These are phyloP conservation scores for Nephrotoma guestfalica DNA, from an alignment of 2,888 invertebrate species.

Conservation along the genomic window DNA sequence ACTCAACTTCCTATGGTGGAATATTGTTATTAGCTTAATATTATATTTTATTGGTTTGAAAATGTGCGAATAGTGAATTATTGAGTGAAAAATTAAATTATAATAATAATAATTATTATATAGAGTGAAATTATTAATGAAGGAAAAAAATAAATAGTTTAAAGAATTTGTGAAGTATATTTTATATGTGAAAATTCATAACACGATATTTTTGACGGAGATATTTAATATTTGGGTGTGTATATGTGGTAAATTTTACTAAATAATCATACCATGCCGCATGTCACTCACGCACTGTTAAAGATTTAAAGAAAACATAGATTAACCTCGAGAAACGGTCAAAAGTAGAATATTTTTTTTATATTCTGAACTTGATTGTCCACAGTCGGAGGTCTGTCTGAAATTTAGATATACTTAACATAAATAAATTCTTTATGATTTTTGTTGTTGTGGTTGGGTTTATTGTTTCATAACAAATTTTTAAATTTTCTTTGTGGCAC, in stretches of 20 bases:
- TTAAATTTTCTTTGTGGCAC: background rate
- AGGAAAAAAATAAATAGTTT: background rate
- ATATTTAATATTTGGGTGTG: background rate
- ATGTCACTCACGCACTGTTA: background rate
- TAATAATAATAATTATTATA: background rate
- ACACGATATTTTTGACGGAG: background rate
- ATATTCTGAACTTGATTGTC: background rate
- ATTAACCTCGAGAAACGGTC: background rate
- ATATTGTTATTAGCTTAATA: background rate
- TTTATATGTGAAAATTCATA: background rate
- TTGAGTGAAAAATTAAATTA: background rate
- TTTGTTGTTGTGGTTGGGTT: background rate
- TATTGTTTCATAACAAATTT: background rate
- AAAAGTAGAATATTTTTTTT: background rate
- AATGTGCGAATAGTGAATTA: background rate
- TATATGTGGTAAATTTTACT: background rate
- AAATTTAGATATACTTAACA: background rate
- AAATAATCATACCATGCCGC: background rate
- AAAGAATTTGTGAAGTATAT: background rate
- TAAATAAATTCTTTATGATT: background rate
- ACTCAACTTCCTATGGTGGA: background rate
- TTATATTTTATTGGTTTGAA: background rate
- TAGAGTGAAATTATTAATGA: background rate
- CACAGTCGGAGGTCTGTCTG: background rate
- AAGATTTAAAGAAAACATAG: background rate